Conservation (phyloP, 2,797 vertebrate species). For the Astyanax mexicanus region DNA sequence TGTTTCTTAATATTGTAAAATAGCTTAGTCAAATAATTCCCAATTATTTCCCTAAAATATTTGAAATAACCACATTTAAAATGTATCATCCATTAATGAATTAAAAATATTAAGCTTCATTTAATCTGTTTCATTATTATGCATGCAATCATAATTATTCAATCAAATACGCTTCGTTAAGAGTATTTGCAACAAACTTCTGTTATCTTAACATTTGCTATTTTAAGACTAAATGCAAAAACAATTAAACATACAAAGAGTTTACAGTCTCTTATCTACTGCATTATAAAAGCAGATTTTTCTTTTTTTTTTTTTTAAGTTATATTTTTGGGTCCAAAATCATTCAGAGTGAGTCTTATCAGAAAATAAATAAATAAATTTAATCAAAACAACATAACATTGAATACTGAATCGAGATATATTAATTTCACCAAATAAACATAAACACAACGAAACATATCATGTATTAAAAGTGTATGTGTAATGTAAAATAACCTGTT, state of each 20-base stretch:
- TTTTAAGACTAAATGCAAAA: not conserved
- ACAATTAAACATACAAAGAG: not conserved
- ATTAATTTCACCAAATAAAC: not conserved
- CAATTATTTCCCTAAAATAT: not conserved
- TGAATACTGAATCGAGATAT: not conserved
- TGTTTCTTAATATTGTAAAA: constrained; percentile 2
- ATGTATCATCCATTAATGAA: not conserved
- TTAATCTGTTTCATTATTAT: not conserved
- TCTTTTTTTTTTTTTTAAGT: not conserved
- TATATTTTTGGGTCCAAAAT: not conserved
- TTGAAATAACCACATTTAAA: not conserved
- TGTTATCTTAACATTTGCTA: not conserved
- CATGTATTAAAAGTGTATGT: too few species aligned
- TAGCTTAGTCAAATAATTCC: not conserved
- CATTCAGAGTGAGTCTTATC: not conserved
- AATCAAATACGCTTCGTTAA: not conserved
- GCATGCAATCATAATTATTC: not conserved
- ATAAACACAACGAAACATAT: too few species aligned
- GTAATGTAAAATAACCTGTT: too few species aligned
- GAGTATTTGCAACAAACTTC: not conserved
- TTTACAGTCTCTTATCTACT: not conserved
- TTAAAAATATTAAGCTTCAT: not conserved
- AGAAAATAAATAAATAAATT: not conserved
- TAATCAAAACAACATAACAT: not conserved
- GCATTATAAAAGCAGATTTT: not conserved